Evolutionary conservation across 2,113 vertebrate species (phyloP).

Genomic region (Rhinolophus sinicus): DNA sequence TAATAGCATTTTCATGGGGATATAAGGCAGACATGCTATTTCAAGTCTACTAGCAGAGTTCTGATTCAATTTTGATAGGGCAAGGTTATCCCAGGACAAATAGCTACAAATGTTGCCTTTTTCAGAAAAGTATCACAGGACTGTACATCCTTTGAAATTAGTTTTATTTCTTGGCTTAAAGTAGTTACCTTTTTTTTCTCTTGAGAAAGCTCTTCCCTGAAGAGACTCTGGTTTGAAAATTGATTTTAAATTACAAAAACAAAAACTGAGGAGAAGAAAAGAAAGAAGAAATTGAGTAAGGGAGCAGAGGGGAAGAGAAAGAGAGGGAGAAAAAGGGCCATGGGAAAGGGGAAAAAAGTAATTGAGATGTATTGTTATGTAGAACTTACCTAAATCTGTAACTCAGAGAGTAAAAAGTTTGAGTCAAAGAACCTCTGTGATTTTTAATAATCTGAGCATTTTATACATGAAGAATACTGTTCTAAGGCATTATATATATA

Average conservation of each 20-base stretch:
- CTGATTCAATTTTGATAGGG: constrained; percentile 30
- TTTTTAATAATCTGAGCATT: neutral
- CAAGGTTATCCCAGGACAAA: neutral
- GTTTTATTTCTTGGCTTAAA: constrained; percentile 8
- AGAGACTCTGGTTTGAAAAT: neutral
- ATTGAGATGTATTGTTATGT: neutral
- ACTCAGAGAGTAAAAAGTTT: neutral
- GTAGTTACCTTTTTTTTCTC: constrained; percentile 14
- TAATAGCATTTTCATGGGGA: neutral
- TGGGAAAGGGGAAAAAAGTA: neutral
- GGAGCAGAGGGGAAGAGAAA: neutral
- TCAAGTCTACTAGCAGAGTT: neutral
- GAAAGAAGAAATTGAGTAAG: neutral
- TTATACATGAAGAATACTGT: neutral
- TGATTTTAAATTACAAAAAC: constrained; percentile 42
- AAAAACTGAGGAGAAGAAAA: constrained; percentile 12
- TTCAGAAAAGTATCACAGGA: neutral
- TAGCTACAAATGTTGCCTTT: neutral
- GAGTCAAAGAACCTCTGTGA: neutral
- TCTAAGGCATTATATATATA: too few relatives aligned
- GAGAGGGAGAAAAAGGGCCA: neutral
- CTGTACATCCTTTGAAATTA: constrained; percentile 5
- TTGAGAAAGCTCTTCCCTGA: neutral
- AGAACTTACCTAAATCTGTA: neutral
- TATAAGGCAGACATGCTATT: neutral